A percentile compares a stretch with the other conserved stretches of the same genome.
Evolutionary conservation across 2,113 vertebrate species (phyloP).

Genomic region (Thinocorus orbignyianus): DNA sequence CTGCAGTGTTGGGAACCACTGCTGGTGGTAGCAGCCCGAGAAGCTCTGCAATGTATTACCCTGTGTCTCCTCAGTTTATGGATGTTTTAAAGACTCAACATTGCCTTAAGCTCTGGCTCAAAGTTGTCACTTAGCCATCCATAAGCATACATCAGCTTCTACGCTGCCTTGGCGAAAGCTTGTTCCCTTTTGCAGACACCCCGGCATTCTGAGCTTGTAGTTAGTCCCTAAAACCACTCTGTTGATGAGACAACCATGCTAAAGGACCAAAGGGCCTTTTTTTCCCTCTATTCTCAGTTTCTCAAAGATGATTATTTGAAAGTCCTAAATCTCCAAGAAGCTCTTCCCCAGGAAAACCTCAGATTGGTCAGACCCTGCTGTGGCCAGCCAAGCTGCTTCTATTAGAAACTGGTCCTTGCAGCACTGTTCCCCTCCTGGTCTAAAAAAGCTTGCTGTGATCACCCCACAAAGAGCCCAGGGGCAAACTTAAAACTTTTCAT

Average conservation of each 20-base stretch:
- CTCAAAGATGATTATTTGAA: background rate
- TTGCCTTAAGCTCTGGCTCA: fast-evolving
- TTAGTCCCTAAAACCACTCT: background rate
- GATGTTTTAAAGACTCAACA: background rate
- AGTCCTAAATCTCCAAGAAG: background rate
- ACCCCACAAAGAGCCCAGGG: background rate
- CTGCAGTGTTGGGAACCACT: fast-evolving
- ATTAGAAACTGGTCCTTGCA: background rate
- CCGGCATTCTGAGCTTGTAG: background rate
- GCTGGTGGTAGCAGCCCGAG: background rate
- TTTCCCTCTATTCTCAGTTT: fast-evolving
- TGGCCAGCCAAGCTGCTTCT: background rate
- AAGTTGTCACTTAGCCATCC: background rate
- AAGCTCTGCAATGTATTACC: background rate
- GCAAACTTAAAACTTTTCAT: background rate
- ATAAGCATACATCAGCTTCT: background rate
- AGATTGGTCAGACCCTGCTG: background rate
- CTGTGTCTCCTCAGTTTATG: background rate
- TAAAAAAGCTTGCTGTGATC: background rate
- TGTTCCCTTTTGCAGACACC: background rate
- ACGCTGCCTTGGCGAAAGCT: background rate
- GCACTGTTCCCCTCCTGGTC: background rate
- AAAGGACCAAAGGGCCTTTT: background rate
- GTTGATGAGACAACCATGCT: too few species aligned
- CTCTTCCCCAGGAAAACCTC: background rate